Conservation (phyloP, 2,797 vertebrate genomes). For the Heterohyrax brucei region DNA sequence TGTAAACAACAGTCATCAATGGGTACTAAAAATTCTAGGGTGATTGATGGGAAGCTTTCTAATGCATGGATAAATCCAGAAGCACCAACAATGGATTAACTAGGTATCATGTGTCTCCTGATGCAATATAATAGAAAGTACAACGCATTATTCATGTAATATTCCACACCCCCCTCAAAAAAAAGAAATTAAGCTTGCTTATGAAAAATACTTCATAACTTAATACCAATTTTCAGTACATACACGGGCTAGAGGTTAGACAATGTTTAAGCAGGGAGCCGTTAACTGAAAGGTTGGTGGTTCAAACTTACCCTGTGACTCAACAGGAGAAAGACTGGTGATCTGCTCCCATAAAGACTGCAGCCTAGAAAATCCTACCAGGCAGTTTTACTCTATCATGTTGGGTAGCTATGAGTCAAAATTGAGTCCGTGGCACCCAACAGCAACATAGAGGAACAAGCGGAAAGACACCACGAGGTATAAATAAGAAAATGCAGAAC, state of each 20-base stretch:
- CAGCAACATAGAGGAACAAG: background rate
- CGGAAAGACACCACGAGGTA: background rate
- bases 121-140: background rate
- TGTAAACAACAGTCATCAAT: background rate
- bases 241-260: background rate
- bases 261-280: no score
- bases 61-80: background rate
- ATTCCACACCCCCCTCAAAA: background rate
- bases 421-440: background rate
- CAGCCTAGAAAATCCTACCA: background rate
- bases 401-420: no score
- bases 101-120: background rate
- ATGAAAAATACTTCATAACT: slow-evolving; percentile 37
- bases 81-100: background rate
- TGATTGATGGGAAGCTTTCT: background rate
- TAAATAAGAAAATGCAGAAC: slow-evolving; percentile 33
- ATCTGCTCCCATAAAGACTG: background rate
- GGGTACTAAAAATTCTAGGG: background rate
- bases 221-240: background rate
- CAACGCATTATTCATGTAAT: background rate
- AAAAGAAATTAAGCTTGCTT: background rate
- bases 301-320: background rate
- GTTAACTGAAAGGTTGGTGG: background rate
- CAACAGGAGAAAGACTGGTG: background rate
- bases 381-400: background rate